Base-by-base conservation (phyloP, 2,888 invertebrate genomes). In the Agrypnus murinus region DNA sequence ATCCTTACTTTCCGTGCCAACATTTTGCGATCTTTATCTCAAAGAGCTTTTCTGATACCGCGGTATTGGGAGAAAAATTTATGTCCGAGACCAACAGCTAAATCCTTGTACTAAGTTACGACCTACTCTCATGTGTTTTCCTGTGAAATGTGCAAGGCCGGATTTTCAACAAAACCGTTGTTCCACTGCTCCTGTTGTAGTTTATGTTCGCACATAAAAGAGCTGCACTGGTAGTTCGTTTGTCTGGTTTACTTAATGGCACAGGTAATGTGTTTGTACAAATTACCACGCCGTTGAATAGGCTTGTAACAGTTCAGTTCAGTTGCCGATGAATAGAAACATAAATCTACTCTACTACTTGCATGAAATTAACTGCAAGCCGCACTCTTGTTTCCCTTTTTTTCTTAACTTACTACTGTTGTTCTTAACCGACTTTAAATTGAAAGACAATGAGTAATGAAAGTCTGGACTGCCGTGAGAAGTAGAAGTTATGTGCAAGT, bases 21-120 rank as follows among this genome's bases (percentile, higher is more conserved):
- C 70, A 65, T 70, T 70, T 70, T 70, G 65, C 62, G 70, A 70
- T 70, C 70, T 70, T 70, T 70, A 70, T 72, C 69, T 72, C 53
- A 66, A 70, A 70, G 67, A 67, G 67, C 70, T 65, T 70, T 73
- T 69, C 66, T 66, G 73, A 70, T 62, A 69, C 73, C 70, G 60
- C 65, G 65, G 66, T 73, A 73, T 73, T 73, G 73, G 68, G 64
- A 66, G 69, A 58, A 63, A 71, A 68, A 74, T 74, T 74, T 74
- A 74, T 74, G 69, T 65, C 45, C 69, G 69, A 65, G 69, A 53
- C 71, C 62, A 71, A 69, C 71, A 67, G 62, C 71, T 69, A 74
- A 74, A 72, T 74, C 74, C 69, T 63, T 65, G 66, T 38, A 64
- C 70, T 63, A 70, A 73, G 70, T 73, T 73, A 73, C 70, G 73